Percentiles rank a stretch among this genome's conserved stretches.
phyloP scores from a whole-genome alignment of 2,113 vertebrate genomes.

The Tragelaphus strepsiceros region DNA sequence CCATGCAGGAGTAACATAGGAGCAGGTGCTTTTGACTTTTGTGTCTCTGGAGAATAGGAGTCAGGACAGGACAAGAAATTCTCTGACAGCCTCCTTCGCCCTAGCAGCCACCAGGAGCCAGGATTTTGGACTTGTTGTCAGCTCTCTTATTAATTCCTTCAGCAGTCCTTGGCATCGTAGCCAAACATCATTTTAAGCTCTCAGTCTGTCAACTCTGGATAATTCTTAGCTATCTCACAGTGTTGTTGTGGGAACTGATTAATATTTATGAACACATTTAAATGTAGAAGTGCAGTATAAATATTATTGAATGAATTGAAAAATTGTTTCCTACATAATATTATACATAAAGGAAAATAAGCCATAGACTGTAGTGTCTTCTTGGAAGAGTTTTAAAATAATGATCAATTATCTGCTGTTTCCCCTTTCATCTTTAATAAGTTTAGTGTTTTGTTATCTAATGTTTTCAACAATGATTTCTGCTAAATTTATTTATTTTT shows the following conservation, averaged over 20 bases:
- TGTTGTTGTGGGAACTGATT: conserved; percentile 60
- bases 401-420: conserved; percentile 23
- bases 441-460: conserved; percentile 48
- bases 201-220: conserved; percentile 60
- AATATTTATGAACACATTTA: conserved; percentile 72
- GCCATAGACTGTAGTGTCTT: background rate
- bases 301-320: conserved; percentile 64
- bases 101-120: background rate
- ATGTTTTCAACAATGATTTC: conserved; percentile 38
- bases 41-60: background rate
- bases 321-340: conserved; percentile 50
- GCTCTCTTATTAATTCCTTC: conserved; percentile 41
- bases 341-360: conserved; percentile 50
- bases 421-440: conserved; percentile 36
- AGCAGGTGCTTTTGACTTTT: background rate
- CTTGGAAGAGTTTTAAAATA: conserved; percentile 53
- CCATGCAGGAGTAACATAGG: background rate
- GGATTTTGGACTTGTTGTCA: background rate
- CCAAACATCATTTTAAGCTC: conserved; percentile 55
- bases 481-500: conserved; percentile 46
- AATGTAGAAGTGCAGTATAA: conserved; percentile 55
- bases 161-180: conserved; percentile 48
- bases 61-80: background rate
- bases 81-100: background rate
- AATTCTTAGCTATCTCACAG: conserved; percentile 56